Base-by-base conservation (phyloP, 2,797 vertebrate species). In the Cyprinodon diabolis region DNA sequence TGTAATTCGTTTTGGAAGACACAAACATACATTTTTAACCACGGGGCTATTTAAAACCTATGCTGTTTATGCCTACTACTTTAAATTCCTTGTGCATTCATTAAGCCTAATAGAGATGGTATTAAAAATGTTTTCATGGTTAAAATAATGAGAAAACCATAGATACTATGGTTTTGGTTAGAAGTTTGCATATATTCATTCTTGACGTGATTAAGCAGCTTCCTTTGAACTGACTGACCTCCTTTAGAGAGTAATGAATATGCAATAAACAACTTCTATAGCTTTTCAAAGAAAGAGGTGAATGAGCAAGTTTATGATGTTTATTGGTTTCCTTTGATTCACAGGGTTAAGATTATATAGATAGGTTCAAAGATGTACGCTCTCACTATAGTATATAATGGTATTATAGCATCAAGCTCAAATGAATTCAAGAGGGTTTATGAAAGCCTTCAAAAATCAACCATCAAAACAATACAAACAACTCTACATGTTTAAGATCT, bases 61-160 rank as follows among this genome's bases (percentile, higher is more conserved):
- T 43, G 4, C 19, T 43, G 37, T n/a, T 43, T 43, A n/a, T 21
- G 21, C n/a, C 21, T 43, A 17, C 0, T 43, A n/a, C 43, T 43
- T 63, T 12, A 43, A 4, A n/a, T 40, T 4, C 17, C 35, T 60
- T 60, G 25, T 60, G 13, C 30, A 37, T 4, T 62, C 4, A 9
- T 19, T 40, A 37, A 35, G 37, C 10, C 9, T 19, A 11, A 58
- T 19, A 15, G 21, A n/a, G 19, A 4, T 7, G 9, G 30, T 63
- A 21, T 5, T 63, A 43, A 19, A 35, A 14, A 49, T 58, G 60
- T 54, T 57, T 69, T 69, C 68, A 19, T 25, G 19, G 45, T 73
- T 76, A 19, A 72, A 62, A 68, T 23, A 60, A 52, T 35, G 45
- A 30, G 1, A 72, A 66, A 66, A 67, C 71, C 21, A 40, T 43